A percentile compares a stretch with the other conserved stretches of the same genome.
These are phyloP conservation scores for Eudorcas thomsonii DNA, from an alignment of 2,113 vertebrate genomes.

Conservation along the genomic window DNA sequence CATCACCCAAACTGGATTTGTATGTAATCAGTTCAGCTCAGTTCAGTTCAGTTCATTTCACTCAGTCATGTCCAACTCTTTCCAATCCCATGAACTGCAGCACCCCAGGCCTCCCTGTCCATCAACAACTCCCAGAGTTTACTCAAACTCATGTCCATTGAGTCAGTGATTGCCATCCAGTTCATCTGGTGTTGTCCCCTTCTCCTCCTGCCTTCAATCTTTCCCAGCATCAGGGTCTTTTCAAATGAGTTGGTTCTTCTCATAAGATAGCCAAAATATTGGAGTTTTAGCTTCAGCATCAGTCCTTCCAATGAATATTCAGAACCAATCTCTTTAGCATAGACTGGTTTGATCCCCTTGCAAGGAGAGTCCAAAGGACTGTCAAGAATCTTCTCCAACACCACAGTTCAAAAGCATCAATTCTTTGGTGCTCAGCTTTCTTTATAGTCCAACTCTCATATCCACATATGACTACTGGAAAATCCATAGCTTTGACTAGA, in stretches of 20 bases:
- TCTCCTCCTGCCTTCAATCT: background rate
- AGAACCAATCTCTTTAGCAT: background rate
- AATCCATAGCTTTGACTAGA: background rate
- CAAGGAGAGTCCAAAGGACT: background rate
- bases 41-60: too few relatives aligned
- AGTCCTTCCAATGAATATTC: background rate
- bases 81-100: background rate
- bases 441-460: background rate
- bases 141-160: background rate
- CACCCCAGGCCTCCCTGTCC: background rate
- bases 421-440: background rate
- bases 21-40: background rate
- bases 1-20: background rate
- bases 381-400: background rate
- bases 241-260: background rate
- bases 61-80: fast-evolving
- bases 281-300: background rate
- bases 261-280: background rate
- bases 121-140: background rate
- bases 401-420: background rate
- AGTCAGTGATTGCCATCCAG: background rate
- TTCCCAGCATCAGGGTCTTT: background rate
- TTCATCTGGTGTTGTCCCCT: background rate
- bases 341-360: background rate
- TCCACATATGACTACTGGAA: background rate